Base-by-base conservation (phyloP, 2,113 vertebrate species). In the Hyperopisus bebe region DNA sequence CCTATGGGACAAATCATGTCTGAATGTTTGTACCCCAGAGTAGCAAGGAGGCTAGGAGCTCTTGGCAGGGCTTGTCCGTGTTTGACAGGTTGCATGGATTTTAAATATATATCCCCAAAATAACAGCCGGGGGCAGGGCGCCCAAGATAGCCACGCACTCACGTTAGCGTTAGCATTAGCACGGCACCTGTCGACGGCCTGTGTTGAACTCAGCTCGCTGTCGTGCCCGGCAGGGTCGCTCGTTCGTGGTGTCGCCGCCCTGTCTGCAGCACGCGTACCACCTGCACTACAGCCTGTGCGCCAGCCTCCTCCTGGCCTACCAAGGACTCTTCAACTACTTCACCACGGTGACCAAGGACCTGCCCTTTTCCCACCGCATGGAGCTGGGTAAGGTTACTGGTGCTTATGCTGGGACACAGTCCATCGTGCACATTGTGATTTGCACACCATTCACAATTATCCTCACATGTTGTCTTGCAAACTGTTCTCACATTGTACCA, bases 291-390 rank as follows among this genome's bases (percentile, higher is more conserved):
- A 98, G 95, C 21, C 97, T 99, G 86, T 99, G 98, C 95, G 97
- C 97, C 92, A 96, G 92, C 93, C 95, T 99, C 92, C 96, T 99
- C 89, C 94, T 96, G 85, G 97, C 98, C 92, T 99, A 99, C 94
- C 97, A 97, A 94, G 98, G 98, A 80, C 96, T 99, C 85, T 98
- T 98, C 90, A 97, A 94, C 92, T 99, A 98, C 92, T 98, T 99
- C 93, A 95, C 96, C 90, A 94, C 94, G 66, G 94, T 98, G 90
- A 96, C 97, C 88, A 97, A 97, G 95, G 97, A 98, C 93, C 94
- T 99, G 84, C 97, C 98, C 70, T 97, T 96, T 89, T 98, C 97
- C 90, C 97, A 97, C 91, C 97, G 97, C 90, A 95, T 99, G 95
- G 98, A 99, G 91, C 95, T 99, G 94, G 98, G 98, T 99, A 98